phyloP scores from a whole-genome alignment of 2,113 vertebrate species.

The Pollachius pollachius region DNA sequence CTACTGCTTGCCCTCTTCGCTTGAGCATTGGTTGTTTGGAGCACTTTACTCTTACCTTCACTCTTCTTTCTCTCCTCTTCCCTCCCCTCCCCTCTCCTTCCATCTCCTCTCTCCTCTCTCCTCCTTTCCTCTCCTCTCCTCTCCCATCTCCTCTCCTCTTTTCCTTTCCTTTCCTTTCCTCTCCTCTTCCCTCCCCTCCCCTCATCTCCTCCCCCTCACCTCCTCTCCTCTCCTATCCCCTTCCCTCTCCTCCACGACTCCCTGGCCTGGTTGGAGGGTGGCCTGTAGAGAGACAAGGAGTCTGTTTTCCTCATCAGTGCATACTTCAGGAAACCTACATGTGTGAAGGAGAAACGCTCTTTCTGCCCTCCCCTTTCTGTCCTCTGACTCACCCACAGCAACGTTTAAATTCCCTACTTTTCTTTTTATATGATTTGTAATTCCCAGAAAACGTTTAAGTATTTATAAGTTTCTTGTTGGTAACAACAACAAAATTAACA shows the following conservation, averaged over 20 bases:
- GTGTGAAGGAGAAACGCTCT: slow-evolving; percentile 31
- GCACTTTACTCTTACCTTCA: slow-evolving; percentile 30
- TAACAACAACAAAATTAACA: no score
- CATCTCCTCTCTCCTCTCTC: slow-evolving; percentile 15
- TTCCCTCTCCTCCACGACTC: neutral
- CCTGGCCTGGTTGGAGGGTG: slow-evolving; percentile 53
- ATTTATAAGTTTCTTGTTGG: no score
- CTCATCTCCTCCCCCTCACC: neutral
- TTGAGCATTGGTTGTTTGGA: slow-evolving; percentile 5
- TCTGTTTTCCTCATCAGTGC: slow-evolving; percentile 61
- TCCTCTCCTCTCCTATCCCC: neutral
- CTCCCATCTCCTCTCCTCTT: slow-evolving; percentile 18
- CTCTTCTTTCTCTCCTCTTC: slow-evolving; percentile 7
- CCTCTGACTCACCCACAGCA: no score
- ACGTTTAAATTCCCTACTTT: neutral
- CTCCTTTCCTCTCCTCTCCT: slow-evolving; percentile 16
- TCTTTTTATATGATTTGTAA: neutral
- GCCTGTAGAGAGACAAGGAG: slow-evolving; percentile 38
- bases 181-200: slow-evolving; percentile 26
- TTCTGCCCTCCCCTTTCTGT: slow-evolving; percentile 7
- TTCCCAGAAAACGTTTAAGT: no score
- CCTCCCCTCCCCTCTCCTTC: slow-evolving; percentile 1
- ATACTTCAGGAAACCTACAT: slow-evolving; percentile 30
- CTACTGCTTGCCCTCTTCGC: no score
- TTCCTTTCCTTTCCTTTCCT: slow-evolving; percentile 27